Evolutionary conservation across 2,113 vertebrate genomes (phyloP), one percentile per base, ranked within the genome.

Genomic region (Emydura subglobosa): DNA sequence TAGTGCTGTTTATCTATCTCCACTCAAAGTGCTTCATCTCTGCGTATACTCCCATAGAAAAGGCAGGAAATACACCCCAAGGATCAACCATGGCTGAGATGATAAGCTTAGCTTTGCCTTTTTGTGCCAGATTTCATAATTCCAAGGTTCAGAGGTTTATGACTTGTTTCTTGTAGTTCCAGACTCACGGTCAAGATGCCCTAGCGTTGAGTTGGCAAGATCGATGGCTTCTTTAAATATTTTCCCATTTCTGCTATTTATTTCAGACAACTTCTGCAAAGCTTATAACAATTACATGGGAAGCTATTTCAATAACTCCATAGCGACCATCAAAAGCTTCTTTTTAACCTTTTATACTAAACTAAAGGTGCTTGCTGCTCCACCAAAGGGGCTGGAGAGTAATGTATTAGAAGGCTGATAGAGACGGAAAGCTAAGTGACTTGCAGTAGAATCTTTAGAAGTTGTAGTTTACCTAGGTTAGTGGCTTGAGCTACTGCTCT

Each of bases 111-210:
- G 8, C 86, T 95, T 94, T 93, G 86, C 27, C 74, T 92, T 95
- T 85, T 88, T 92, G 10, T 74, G 96, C 96, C 98, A 97, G 95
- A 97, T 95, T 93, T 96, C 97, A 94, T 96, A 86, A 96, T 95
- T 94, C 89, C 84, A 94, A 96, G 79, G 94, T 97, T 92, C 96
- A 97, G 94, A 97, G 97, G 94, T 98, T 98, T 98, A 98, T 92
- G 91, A 93, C 95, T 98, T 96, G 96, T 98, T 98, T 98, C 93
- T 97, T 97, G 96, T 87, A 94, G 91, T 96, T 98, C 97, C 96
- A 96, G 93, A 96, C 92, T 94, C 91, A 87, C 12, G 96, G 98
- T 98, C 98, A 98, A 89, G 96, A 94, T 97, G 98, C 85, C 97
- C 98, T 92, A 92, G 94, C 89, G 94, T 80, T 97, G 88, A 96